Base-by-base conservation (phyloP, 1,140 invertebrate genomes). In the Drosophila sp. region DNA sequence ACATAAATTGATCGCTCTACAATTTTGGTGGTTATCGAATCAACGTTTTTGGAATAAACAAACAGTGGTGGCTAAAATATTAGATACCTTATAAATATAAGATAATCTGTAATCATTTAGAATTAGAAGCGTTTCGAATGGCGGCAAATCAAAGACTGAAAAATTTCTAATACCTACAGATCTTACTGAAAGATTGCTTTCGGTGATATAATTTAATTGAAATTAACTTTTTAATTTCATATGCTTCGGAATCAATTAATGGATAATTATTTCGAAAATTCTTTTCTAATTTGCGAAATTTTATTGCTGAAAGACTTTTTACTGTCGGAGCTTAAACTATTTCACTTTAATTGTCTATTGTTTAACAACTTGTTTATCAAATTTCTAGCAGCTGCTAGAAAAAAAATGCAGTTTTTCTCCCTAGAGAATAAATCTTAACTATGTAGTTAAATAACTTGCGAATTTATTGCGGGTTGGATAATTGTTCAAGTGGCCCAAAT, bases 361-460 rank as follows among this genome's bases (percentile, higher is more conserved):
- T 18, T 7, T 13, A 51, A 2, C 16, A 51, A 32, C 34, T 51
- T 41, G 38, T 3, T 41, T 41, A 9, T 13, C 32, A 9, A 53
- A 53, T 53, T 34, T 53, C 29, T 34, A 36, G 50, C 50, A 53
- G 13, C 50, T 34, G 29, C 46, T 50, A 50, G n/a, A 50, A n/a
- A 4, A 1, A 7, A 7, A 51, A 16, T 53, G 29, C 14, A 36
- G 7, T 16, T 53, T 53, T 53, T 18, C 50, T 36, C 29, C 50
- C 29, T 13, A 50, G 46, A 32, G 46, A 50, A 25, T 50, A 11
- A 50, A 29, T 50, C 29, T 27, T n/a, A 56, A 56, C 16, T 21
- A 38, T 50, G 21, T 25, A 25, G n/a, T n/a, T n/a, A n/a, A n/a
- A n/a, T n/a, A n/a, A n/a, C n/a, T n/a, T 29, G 46, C 46, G 46